Evolutionary conservation across 2,888 invertebrate genomes (phyloP).

Genomic region (Cephus runcator): DNA sequence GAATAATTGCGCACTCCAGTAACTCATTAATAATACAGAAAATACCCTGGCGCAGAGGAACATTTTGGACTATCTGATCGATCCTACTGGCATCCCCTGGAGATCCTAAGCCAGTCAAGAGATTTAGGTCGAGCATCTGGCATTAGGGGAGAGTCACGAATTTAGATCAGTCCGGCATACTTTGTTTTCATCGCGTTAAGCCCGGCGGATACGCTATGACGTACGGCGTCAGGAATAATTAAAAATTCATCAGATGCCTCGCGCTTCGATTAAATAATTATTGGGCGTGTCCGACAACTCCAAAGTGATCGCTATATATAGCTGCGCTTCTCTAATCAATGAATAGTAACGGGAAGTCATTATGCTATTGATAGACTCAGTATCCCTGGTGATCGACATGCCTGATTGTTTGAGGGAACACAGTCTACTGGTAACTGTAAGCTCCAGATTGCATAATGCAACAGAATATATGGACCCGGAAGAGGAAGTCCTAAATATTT

Average conservation of each 20-base stretch:
- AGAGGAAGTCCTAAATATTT: not conserved
- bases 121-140: not conserved
- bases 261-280: conserved; percentile 1
- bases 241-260: not conserved
- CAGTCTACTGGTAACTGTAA: not conserved
- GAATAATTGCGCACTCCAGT: not conserved
- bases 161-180: not conserved
- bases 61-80: not conserved
- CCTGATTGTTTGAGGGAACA: not conserved
- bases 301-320: conserved; percentile 5
- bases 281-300: not conserved
- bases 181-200: not conserved
- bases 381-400: not conserved
- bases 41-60: not conserved
- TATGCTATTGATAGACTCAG: conserved; percentile 23
- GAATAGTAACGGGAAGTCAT: conserved; percentile 18
- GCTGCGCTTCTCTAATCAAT: conserved; percentile 17
- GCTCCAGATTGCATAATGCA: not conserved
- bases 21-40: not conserved
- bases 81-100: not conserved
- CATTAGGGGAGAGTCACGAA: not conserved
- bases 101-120: not conserved
- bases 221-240: not conserved
- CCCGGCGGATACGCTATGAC: not conserved
- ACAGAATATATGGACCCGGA: not conserved